Evolutionary conservation across 1,140 invertebrate species (phyloP).

Genomic region (Drosophila fuyamai): DNA sequence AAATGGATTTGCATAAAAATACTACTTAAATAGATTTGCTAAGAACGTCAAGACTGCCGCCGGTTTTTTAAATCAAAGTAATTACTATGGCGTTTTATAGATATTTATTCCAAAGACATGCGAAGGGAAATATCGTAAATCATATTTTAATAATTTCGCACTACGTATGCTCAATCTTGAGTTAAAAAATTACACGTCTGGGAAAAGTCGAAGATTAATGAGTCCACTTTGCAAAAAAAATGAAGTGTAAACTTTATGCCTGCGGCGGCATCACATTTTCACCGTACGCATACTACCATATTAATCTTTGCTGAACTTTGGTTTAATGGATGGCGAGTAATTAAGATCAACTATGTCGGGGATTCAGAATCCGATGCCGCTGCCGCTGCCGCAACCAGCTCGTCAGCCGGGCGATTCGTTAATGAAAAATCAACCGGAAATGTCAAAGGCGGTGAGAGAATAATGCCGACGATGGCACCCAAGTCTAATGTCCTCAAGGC

Average conservation of each 20-base stretch:
- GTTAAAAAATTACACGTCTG: conserved; percentile 42
- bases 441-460: conserved; percentile 25
- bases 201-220: conserved; percentile 62
- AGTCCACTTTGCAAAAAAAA: conserved; percentile 1
- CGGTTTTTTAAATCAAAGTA: too few relatives aligned
- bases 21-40: too few relatives aligned
- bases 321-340: conserved; percentile 66
- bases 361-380: conserved; percentile 10
- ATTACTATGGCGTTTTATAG: too few relatives aligned
- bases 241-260: conserved; percentile 7
- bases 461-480: conserved; percentile 11
- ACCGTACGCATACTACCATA: conserved; percentile 25
- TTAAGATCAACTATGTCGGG: conserved; percentile 55
- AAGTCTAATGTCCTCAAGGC: conserved; percentile 37
- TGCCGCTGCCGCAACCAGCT: conserved; percentile 26
- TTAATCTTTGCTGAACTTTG: conserved; percentile 50
- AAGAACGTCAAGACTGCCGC: too few relatives aligned
- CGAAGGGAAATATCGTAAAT: not conserved
- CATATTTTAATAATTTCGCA: not conserved
- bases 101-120: not conserved
- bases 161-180: conserved; percentile 22
- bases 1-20: too few relatives aligned
- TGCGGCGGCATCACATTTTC: conserved; percentile 18
- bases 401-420: conserved; percentile 38
- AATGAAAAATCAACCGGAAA: conserved; percentile 70